Conservation (phyloP, 2,797 vertebrate species). For the Cryptoblepharus egeriae region DNA sequence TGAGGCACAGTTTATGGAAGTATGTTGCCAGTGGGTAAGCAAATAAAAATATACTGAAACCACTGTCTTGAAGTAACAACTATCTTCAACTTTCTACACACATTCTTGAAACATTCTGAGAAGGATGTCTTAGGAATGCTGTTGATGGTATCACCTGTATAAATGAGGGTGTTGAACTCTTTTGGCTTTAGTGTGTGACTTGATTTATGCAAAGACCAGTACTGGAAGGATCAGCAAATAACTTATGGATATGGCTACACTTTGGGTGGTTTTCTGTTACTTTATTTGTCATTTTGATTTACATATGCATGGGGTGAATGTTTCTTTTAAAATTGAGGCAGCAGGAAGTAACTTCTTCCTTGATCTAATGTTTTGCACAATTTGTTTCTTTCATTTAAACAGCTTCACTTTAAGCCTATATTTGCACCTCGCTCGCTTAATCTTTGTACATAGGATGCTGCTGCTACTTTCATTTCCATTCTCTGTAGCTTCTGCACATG, state of each 20-base stretch:
- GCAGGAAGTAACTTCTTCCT: slow-evolving; percentile 57
- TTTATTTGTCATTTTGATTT: slow-evolving; percentile 62
- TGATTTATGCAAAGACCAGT: slow-evolving; percentile 28
- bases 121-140: neutral
- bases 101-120: no score
- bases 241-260: slow-evolving; percentile 66
- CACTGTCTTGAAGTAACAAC: no score
- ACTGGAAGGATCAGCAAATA: slow-evolving; percentile 53
- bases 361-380: slow-evolving; percentile 49
- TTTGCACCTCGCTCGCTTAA: neutral
- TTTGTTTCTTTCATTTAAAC: slow-evolving; percentile 52
- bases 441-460: slow-evolving; percentile 36
- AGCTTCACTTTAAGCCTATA: neutral
- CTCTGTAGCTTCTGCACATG: slow-evolving; percentile 26
- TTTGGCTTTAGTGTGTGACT: neutral
- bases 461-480: slow-evolving; percentile 16
- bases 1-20: no score
- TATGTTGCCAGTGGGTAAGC: no score
- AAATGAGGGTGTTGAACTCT: neutral
- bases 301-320: slow-evolving; percentile 59
- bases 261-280: slow-evolving; percentile 51
- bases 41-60: no score
- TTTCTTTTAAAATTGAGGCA: slow-evolving; percentile 57
- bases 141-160: neutral
- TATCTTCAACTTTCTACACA: no score